phyloP scores from a whole-genome alignment of 2,113 vertebrate species.

The Pampusana beccarii region DNA sequence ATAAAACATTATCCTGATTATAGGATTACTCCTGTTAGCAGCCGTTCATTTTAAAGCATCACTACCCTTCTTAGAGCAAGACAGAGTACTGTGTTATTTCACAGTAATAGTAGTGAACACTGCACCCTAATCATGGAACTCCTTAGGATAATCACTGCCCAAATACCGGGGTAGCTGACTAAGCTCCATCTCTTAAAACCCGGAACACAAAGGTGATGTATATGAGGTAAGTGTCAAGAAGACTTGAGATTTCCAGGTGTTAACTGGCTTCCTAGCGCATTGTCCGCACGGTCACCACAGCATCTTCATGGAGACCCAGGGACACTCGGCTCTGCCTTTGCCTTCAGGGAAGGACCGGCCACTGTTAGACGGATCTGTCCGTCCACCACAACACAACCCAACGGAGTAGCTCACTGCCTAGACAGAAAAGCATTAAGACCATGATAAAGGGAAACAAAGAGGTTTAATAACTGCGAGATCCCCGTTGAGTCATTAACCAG shows the following conservation, averaged over 20 bases:
- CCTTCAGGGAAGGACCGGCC: not conserved
- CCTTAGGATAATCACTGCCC: not conserved
- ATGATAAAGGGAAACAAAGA: not conserved
- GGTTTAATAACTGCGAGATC: not conserved
- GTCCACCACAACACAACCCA: not conserved
- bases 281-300: not conserved
- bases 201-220: not conserved
- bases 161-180: not conserved
- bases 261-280: not conserved
- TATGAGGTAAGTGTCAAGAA: not conserved
- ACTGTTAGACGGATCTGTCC: not conserved
- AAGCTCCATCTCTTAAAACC: not conserved
- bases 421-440: not conserved
- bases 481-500: not conserved
- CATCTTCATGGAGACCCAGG: too few relatives aligned
- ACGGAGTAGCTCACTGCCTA: not conserved
- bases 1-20: conserved; percentile 37
- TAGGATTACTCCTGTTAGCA: not conserved
- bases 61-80: not conserved
- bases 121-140: not conserved
- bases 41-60: not conserved
- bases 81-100: not conserved
- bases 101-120: not conserved
- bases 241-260: not conserved
- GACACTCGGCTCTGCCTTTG: not conserved